Evolutionary conservation across 2,888 invertebrate genomes (phyloP).

Genomic region (Toxonevra muliebris): DNA sequence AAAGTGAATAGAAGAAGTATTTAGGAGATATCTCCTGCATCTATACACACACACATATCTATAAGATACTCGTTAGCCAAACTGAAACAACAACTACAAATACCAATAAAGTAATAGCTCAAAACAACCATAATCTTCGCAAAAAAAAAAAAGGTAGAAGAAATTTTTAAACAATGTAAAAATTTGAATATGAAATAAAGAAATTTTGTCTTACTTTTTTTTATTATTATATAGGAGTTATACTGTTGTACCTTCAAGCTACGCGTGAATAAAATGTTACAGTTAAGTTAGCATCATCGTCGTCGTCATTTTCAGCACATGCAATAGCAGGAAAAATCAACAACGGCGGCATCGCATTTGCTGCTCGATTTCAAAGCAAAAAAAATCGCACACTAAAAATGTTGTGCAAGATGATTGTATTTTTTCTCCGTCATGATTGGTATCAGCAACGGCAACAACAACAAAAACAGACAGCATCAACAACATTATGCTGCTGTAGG

Average conservation of each 20-base stretch:
- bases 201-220: conserved; percentile 5
- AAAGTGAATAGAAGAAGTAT: too few species aligned
- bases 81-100: background rate
- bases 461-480: conserved; percentile 18
- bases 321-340: conserved; percentile 11
- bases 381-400: background rate
- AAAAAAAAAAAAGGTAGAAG: background rate
- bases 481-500: background rate
- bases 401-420: conserved; percentile 28
- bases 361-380: conserved; percentile 6
- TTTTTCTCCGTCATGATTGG: conserved; percentile 27
- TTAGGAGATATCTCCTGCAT: background rate
- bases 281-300: conserved; percentile 36
- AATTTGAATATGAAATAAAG: conserved; percentile 15
- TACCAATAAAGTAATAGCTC: background rate
- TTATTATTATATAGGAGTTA: too few species aligned
- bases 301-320: background rate
- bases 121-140: conserved; percentile 25
- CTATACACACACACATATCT: background rate
- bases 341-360: conserved; percentile 22
- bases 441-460: conserved; percentile 38
- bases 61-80: background rate
- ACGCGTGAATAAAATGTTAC: conserved; percentile 35
- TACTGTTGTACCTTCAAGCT: background rate
- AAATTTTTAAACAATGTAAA: background rate